phyloP scores from a whole-genome alignment of 2,113 vertebrate species.

The Syngnathus typhle region DNA sequence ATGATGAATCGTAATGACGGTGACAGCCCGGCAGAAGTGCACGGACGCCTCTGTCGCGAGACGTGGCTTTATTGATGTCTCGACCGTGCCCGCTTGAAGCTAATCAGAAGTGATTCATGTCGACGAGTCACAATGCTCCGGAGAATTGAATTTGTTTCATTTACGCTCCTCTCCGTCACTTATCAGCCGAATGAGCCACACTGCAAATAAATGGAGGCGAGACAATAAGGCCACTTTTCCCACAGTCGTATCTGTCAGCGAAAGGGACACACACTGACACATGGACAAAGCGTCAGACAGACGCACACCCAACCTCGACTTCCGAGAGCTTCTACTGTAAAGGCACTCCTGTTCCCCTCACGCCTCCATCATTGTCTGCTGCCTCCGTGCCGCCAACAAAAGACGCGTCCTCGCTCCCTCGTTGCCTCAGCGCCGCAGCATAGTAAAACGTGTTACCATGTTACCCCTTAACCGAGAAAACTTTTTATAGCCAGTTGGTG shows the following conservation, averaged over 20 bases:
- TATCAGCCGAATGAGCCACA: conserved; percentile 48
- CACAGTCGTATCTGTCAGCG: conserved; percentile 63
- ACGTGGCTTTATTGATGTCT: conserved; percentile 39
- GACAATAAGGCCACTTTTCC: conserved; percentile 69
- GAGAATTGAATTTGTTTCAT: conserved; percentile 66
- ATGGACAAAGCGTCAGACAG: conserved; percentile 63
- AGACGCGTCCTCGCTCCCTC: conserved; percentile 47
- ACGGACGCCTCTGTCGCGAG: conserved; percentile 31
- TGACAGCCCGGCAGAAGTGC: conserved; percentile 47
- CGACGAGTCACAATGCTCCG: conserved; percentile 53
- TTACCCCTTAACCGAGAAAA: conserved; percentile 50
- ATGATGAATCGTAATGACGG: conserved; percentile 51
- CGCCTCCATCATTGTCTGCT: conserved; percentile 57
- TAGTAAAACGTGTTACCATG: conserved; percentile 61
- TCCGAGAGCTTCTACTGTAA: conserved; percentile 67
- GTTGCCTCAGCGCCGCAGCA: conserved; percentile 49
- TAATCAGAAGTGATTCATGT: conserved; percentile 69
- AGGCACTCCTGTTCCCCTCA: conserved; percentile 59
- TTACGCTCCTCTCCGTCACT: conserved; percentile 57
- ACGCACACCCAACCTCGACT: conserved; percentile 57
- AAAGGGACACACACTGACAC: conserved; percentile 67
- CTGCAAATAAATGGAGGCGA: conserved; percentile 50
- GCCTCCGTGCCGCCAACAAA: conserved; percentile 50
- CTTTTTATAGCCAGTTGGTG: conserved; percentile 58
- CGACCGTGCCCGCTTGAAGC: conserved; percentile 54